Base-by-base conservation (phyloP, 1,140 invertebrate species). In the Trichonephila inaurata region DNA sequence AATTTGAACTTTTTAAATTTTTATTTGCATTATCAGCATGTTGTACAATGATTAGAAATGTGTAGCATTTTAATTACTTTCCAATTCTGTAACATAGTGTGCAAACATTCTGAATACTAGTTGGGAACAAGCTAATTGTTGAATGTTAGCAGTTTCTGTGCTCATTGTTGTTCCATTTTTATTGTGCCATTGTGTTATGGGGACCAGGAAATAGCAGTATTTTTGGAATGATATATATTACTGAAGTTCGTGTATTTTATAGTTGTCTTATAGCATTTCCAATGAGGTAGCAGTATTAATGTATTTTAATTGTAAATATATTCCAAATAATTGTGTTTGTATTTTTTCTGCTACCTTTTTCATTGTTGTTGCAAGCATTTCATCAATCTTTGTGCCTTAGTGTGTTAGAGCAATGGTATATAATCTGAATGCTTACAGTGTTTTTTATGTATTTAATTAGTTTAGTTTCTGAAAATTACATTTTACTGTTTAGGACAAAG, bases 181-280 rank as follows among this genome's bases (percentile, higher is more conserved):
- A 51, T 44, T 83, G 82, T 83, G 82, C 82, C 82, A 83, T 58
- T 83, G 18, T 83, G n/a, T 58, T 21, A 24, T 58, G 72, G 82
- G 82, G 16, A 58, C 40, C 19, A 58, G 51, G 21, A 83, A 83
- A 58, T 60, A 60, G 19, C 82, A 83, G 82, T 83, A 83, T 60
- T 83, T 83, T 83, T 83, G 51, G 82, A 83, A 51, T 28, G 51
- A 58, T 77, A 18, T 77, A 40, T 77, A 77, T 77, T 77, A 33
- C 72, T 6, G 33, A 77, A 77, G 28, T 33, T 18, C 14, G 6
- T 18, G 33, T 77, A 28, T 77, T 77, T 77, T 33, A 77, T 33
- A 77, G 28, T 77, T 77, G 72, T 77, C 28, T 77, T 77, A 77
- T 24, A 77, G 72, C 28, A 77, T 77, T 77, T 12, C 66, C 66